Conservation (phyloP, 2,888 invertebrate genomes). For the Trilocha varians region DNA sequence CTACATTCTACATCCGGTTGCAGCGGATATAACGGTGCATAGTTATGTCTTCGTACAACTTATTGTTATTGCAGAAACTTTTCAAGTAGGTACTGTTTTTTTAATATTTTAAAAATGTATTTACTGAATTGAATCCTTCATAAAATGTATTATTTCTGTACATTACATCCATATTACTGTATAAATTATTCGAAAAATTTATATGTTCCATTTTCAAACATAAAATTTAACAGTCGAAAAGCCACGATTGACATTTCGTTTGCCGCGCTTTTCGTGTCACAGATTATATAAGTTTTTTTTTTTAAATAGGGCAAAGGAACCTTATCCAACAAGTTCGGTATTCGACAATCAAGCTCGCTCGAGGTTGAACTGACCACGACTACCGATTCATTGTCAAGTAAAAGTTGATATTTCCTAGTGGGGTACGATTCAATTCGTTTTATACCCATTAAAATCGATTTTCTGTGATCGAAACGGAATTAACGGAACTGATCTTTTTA, state of each 20-base stretch:
- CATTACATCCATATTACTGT: no score
- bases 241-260: no score
- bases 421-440: background rate
- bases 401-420: slow-evolving; percentile 27
- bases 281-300: no score
- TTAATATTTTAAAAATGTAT: no score
- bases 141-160: no score
- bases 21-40: slow-evolving; percentile 51
- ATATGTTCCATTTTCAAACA: no score
- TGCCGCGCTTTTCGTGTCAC: no score
- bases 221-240: no score
- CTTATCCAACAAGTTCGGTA: background rate
- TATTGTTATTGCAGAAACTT: background rate
- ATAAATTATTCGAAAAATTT: no score
- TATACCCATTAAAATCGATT: background rate
- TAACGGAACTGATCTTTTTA: background rate
- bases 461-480: background rate
- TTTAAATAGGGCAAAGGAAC: background rate
- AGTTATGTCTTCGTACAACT: slow-evolving; percentile 39
- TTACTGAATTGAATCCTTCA: no score
- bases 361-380: slow-evolving; percentile 9
- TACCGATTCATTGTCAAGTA: slow-evolving; percentile 47
- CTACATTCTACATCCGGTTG: slow-evolving; percentile 24
- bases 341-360: slow-evolving; percentile 12
- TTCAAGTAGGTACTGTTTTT: background rate